Conservation (phyloP, 1,140 invertebrate genomes). For the Scaptomyza graminum region DNA sequence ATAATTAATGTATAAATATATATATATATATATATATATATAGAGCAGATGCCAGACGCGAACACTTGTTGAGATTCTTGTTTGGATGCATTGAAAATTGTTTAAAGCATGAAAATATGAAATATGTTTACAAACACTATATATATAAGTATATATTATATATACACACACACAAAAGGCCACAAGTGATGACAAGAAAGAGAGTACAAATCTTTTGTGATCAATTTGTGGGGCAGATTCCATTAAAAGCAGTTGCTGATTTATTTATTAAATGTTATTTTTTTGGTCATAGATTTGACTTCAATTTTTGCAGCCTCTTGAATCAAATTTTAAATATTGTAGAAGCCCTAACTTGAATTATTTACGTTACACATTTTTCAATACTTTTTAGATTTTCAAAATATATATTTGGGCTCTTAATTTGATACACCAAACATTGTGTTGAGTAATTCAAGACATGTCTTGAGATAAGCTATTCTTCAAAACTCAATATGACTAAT, state of each 20-base stretch:
- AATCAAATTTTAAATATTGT: too few species aligned
- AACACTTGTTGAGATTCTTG: constrained; percentile 42
- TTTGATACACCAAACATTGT: too few species aligned
- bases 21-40: background rate
- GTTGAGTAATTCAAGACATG: background rate
- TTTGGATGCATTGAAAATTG: constrained; percentile 20
- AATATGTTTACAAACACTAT: too few species aligned
- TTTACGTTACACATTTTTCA: too few species aligned
- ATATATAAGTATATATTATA: too few species aligned
- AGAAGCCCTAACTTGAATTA: too few species aligned
- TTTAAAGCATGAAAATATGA: background rate
- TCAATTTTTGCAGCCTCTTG: too few species aligned
- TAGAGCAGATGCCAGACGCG: constrained; percentile 52
- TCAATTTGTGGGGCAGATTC: too few species aligned
- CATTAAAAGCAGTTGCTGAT: background rate
- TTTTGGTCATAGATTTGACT: too few species aligned
- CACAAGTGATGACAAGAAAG: background rate
- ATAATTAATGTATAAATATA: background rate
- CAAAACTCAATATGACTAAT: constrained; percentile 14
- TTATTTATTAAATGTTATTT: background rate
- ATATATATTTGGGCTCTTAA: too few species aligned
- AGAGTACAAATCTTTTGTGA: background rate
- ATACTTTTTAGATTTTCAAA: too few species aligned
- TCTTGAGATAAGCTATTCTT: background rate
- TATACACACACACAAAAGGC: too few species aligned